Evolutionary conservation across 2,888 invertebrate genomes (phyloP).

Genomic region (Sarcophaga subvicina): DNA sequence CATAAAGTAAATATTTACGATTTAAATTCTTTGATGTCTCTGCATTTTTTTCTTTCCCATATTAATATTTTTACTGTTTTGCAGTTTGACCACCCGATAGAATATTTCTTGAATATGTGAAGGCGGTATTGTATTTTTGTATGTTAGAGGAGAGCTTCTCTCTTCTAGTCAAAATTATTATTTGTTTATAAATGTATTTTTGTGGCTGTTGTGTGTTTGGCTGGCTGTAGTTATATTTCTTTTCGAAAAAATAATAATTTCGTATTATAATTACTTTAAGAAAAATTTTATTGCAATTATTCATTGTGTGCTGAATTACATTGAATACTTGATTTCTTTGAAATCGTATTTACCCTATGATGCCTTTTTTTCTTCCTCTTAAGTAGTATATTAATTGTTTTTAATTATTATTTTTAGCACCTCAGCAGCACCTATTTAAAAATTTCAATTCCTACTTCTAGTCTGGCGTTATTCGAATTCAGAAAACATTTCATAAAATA

Average conservation of each 20-base stretch:
- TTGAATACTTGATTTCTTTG: neutral
- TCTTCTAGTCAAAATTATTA: slow-evolving; percentile 15
- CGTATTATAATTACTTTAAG: slow-evolving; percentile 63
- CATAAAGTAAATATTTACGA: slow-evolving; percentile 18
- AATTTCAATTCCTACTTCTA: slow-evolving; percentile 29
- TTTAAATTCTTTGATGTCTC: slow-evolving; percentile 24
- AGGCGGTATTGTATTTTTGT: slow-evolving; percentile 9
- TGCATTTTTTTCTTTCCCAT: slow-evolving; percentile 7
- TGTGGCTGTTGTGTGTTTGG: slow-evolving; percentile 1
- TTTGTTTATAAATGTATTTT: slow-evolving; percentile 40
- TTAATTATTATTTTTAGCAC: slow-evolving; percentile 67
- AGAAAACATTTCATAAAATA: slow-evolving; percentile 22
- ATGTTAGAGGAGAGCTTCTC: neutral
- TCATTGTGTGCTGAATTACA: slow-evolving; percentile 10
- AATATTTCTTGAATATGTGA: slow-evolving; percentile 10
- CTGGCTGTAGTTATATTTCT: slow-evolving; percentile 6
- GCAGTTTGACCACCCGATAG: slow-evolving; percentile 37
- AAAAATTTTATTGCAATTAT: slow-evolving; percentile 52
- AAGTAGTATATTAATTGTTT: slow-evolving; percentile 60
- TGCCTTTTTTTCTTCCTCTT: neutral
- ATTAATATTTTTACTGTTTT: slow-evolving; percentile 30
- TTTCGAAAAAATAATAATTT: slow-evolving; percentile 38
- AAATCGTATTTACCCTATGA: slow-evolving; percentile 21
- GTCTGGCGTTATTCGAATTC: slow-evolving; percentile 18
- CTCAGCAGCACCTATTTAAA: slow-evolving; percentile 56